These are phyloP conservation scores for Zaprionus lachaisei DNA, from an alignment of 1,140 invertebrate species.

Conservation along the genomic window DNA sequence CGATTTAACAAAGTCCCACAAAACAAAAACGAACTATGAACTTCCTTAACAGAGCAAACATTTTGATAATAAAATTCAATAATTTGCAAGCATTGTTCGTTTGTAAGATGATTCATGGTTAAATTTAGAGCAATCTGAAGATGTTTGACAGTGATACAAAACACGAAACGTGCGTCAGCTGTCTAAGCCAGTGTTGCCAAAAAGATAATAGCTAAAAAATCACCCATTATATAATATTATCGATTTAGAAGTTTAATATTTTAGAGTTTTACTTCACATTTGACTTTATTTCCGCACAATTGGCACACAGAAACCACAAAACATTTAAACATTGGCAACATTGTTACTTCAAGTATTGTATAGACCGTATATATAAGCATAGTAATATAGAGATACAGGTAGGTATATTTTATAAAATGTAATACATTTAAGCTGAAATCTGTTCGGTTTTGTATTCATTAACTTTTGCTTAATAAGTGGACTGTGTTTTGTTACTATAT, in stretches of 20 bases:
- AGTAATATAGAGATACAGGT: slow-evolving; percentile 10
- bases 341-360: slow-evolving; percentile 38
- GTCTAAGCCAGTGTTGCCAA: no score
- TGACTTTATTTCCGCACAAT: slow-evolving; percentile 54
- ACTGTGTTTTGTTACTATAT: slow-evolving; percentile 30
- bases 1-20: no score
- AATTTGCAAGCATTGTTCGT: no score
- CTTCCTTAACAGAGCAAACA: no score
- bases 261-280: slow-evolving; percentile 10
- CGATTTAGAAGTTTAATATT: background rate
- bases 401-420: slow-evolving; percentile 12
- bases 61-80: no score
- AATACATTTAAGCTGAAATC: slow-evolving; percentile 11
- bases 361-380: slow-evolving; percentile 3
- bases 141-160: no score
- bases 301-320: slow-evolving; percentile 65
- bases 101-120: no score
- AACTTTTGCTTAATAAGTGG: slow-evolving; percentile 28
- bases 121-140: no score
- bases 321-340: slow-evolving; percentile 68
- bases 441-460: slow-evolving; percentile 17
- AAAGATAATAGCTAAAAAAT: no score
- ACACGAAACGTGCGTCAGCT: no score
- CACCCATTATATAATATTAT: background rate
- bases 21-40: no score